phyloP scores from a whole-genome alignment of 2,797 vertebrate genomes.

The Enteromius paludinosus region DNA sequence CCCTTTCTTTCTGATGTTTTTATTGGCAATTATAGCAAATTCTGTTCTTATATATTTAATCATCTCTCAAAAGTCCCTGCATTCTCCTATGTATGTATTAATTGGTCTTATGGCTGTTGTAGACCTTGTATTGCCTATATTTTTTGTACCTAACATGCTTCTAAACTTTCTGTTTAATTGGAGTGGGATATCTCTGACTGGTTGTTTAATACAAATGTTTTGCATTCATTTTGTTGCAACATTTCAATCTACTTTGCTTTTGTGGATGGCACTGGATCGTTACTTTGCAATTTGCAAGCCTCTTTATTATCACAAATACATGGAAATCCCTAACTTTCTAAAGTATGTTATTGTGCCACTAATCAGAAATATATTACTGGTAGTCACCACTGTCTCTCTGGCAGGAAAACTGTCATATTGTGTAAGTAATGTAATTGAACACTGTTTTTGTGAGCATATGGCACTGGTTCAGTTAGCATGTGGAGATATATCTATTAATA shows the following conservation, averaged over 20 bases:
- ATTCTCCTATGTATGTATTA: constrained; percentile 73
- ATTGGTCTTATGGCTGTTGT: constrained; percentile 61
- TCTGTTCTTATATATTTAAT: constrained; percentile 60
- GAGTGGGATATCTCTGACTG: constrained; percentile 58
- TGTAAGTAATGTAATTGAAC: constrained; percentile 63
- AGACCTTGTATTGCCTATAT: constrained; percentile 61
- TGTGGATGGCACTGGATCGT: constrained; percentile 71
- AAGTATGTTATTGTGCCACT: too few relatives aligned
- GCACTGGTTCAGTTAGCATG: constrained; percentile 63
- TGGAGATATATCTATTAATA: constrained; percentile 50
- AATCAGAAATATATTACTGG: constrained; percentile 57
- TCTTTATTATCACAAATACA: constrained; percentile 56
- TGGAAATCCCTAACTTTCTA: neutral
- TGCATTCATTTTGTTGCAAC: constrained; percentile 67
- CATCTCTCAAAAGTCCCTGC: constrained; percentile 56
- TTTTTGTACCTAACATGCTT: constrained; percentile 67
- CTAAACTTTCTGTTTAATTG: constrained; percentile 63
- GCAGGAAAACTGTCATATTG: constrained; percentile 66
- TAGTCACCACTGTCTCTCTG: constrained; percentile 52
- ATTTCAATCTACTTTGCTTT: constrained; percentile 69
- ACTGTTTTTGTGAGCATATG: constrained; percentile 81
- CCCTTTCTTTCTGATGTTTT: constrained; percentile 50
- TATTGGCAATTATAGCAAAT: constrained; percentile 23
- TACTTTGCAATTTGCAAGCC: constrained; percentile 72
- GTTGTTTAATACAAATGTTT: constrained; percentile 72